Conservation (phyloP, 2,888 invertebrate species). For the Drosophila mayaguana region DNA sequence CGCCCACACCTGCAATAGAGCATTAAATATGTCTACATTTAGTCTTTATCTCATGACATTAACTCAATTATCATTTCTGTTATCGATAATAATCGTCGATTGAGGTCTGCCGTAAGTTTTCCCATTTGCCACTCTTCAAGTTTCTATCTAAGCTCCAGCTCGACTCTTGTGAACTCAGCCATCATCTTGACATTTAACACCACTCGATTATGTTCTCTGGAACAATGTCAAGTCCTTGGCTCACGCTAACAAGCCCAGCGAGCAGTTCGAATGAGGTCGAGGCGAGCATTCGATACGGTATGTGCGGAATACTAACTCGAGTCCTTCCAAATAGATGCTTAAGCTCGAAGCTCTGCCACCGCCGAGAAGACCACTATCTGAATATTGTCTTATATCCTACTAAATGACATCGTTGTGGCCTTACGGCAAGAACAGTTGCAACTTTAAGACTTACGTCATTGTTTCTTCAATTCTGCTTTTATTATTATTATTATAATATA, state of each 20-base stretch:
- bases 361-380: not conserved
- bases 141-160: not conserved
- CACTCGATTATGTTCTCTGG: slow-evolving; percentile 4
- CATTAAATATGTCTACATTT: not conserved
- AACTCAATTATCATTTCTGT: no score
- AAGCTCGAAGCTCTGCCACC: not conserved
- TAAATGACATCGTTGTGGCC: not conserved
- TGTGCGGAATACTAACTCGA: not conserved
- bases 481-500: no score
- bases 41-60: no score
- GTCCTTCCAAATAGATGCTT: not conserved
- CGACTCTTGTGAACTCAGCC: not conserved
- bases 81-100: not conserved
- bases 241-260: not conserved
- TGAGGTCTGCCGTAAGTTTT: not conserved
- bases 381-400: not conserved
- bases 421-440: no score
- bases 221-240: not conserved
- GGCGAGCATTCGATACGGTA: not conserved
- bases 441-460: not conserved
- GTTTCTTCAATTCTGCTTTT: no score
- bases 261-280: not conserved
- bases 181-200: not conserved
- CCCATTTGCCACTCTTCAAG: not conserved
- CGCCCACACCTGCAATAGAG: slow-evolving; percentile 87